These are phyloP conservation scores for Aphodius granarius DNA, from an alignment of 2,888 invertebrate species.

Conservation along the genomic window DNA sequence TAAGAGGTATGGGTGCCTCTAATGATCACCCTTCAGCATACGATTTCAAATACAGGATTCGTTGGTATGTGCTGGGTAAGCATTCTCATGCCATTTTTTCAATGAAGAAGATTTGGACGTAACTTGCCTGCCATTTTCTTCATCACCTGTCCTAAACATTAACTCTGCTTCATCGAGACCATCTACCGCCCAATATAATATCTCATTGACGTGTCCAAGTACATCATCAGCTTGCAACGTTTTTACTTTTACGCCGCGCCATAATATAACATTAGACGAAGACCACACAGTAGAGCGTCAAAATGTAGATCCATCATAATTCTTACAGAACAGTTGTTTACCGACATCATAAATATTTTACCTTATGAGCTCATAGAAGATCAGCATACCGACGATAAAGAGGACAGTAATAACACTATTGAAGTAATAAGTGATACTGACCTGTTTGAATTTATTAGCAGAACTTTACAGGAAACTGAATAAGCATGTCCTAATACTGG, in stretches of 20 bases:
- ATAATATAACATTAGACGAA: background rate
- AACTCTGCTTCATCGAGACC: background rate
- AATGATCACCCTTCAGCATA: constrained; percentile 10
- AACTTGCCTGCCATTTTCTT: background rate
- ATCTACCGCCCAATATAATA: background rate
- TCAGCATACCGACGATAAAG: background rate
- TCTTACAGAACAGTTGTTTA: background rate
- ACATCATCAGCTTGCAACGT: background rate
- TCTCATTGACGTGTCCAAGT: background rate
- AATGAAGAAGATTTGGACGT: background rate
- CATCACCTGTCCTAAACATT: background rate
- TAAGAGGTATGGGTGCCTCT: background rate
- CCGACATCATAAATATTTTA: background rate
- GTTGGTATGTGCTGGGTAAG: constrained; percentile 17
- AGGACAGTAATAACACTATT: background rate
- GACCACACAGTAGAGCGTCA: background rate
- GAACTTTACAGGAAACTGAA: background rate
- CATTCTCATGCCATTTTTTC: constrained; percentile 7
- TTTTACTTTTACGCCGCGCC: background rate
- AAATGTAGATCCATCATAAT: background rate
- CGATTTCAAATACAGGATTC: constrained; percentile 7
- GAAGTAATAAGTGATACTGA: background rate
- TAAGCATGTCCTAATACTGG: background rate
- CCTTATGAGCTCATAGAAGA: background rate
- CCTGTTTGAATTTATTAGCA: background rate